These are phyloP conservation scores for Elysia crispata DNA, from an alignment of 2,888 invertebrate genomes.

Conservation along the genomic window DNA sequence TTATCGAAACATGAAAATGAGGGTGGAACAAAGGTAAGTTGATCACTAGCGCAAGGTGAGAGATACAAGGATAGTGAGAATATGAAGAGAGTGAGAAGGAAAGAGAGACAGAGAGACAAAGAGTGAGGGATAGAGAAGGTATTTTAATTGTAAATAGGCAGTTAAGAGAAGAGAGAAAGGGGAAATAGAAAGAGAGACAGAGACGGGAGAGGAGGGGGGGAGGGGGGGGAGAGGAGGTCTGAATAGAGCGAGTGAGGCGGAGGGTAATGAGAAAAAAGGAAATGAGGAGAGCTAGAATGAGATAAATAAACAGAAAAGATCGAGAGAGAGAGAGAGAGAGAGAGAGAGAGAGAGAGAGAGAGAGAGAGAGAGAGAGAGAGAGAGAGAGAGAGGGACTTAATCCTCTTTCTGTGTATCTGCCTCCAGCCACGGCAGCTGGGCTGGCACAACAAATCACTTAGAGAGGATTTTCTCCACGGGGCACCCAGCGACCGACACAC, in stretches of 20 bases:
- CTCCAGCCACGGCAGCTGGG: too few relatives aligned
- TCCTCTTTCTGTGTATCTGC: too few relatives aligned
- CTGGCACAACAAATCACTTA: too few relatives aligned
- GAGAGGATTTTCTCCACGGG: too few relatives aligned
- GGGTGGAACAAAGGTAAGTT: too few relatives aligned
- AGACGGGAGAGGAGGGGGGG: not conserved
- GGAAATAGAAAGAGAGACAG: constrained; percentile 26
- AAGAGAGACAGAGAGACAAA: constrained; percentile 24
- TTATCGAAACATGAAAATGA: too few relatives aligned
- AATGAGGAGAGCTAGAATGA: too few relatives aligned
- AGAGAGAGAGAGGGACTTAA: not conserved
- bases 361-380: constrained; percentile 26
- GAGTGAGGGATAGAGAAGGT: not conserved
- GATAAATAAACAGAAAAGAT: constrained; percentile 17
- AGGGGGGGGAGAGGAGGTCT: too few relatives aligned
- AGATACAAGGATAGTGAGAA: constrained; percentile 2
- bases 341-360: constrained; percentile 33
- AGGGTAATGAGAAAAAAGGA: too few relatives aligned
- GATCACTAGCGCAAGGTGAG: not conserved
- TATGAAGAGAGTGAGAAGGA: constrained; percentile 13
- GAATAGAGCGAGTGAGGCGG: not conserved
- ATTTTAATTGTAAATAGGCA: not conserved
- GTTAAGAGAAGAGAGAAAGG: not conserved
- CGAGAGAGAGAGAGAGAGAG: constrained; percentile 32
- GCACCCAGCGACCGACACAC: too few relatives aligned